Base-by-base conservation (phyloP, 2,888 invertebrate genomes). In the Lasioglossum morio region DNA sequence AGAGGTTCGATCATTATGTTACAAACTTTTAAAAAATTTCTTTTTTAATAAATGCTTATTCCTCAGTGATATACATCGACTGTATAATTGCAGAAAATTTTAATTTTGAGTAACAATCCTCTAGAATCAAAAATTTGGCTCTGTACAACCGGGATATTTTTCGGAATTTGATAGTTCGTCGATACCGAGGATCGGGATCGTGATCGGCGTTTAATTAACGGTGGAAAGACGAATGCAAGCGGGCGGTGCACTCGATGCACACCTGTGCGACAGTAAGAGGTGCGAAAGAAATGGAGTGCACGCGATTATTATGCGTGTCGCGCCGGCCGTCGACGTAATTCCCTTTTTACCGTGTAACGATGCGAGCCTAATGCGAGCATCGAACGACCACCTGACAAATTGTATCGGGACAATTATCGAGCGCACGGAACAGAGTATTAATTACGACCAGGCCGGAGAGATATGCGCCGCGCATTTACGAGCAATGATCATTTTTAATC, bases 401-500 rank as follows among this genome's bases (percentile, higher is more conserved):
- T 79, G 69, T 77, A 81, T 82, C 75, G 83, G 70, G 8, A 77
- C 69, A 77, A 72, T 81, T 88, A 85, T 85, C 83, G 75, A 75
- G 53, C 14, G 69, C 69, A 34, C 70, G 83, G 53, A 78, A 46
- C 70, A 72, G 72, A 79, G 72, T 83, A 85, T 85, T 85, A 85
- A 85, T 85, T 85, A 78, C 72, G 63, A 48, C 40, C 74, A 30
- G n/a, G 23, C 53, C 53, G 37, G 69, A 40, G 60, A 82, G 34
- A 74, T 69, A 82, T 82, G 60, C 8, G 23, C 23, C 23, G 27
- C 40, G 69, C 77, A 82, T 84, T 84, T 82, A 84, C 82, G 82
- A 74, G 82, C 82, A 82, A 82, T 48, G 73, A 84, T 60, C 82
- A 82, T 82, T 84, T 84, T 84, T 82, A 82, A 57, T 53, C 30